Base-by-base conservation (phyloP, 2,113 vertebrate species). In the Ancistrus triradiatus region DNA sequence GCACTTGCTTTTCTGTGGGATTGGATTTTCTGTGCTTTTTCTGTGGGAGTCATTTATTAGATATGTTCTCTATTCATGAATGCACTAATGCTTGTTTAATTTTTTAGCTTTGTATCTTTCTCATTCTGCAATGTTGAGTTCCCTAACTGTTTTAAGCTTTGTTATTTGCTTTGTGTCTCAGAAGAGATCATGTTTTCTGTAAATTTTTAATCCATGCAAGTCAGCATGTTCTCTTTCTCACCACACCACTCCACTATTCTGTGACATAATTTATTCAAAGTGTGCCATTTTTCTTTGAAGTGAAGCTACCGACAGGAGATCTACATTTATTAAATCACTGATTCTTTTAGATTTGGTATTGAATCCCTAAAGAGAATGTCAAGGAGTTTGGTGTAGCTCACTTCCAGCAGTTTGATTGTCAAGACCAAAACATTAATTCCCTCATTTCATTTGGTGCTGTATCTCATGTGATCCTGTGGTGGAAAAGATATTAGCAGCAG, bases 211-310 rank as follows among this genome's bases (percentile, higher is more conserved):
- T 48, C 19, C 14, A 19, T 28, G 7, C 38, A 24, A 50, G 52
- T 49, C 55, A 33, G 28, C 43, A 50, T 69, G 24, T 61, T 69
- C 22, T 13, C 43, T 19, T 21, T 7, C 5, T 52, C 33, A 43
- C 37, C 28, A 58, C 47, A 38, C 13, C 51, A 42, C 49, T 15
- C 27, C 33, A 42, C 38, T 42, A 6, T 14, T 6, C 43, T 37
- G 51, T 55, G 19, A 59, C 25, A 56, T 53, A 42, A 60, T 62
- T 68, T 56, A 68, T 68, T 60, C 19, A 68, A 37, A 44, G 27
- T 19, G 13, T 62, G 59, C 31, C 51, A 55, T 51, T 17, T 56
- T 14, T 19, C n/a, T 46, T 66, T 60, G 13, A 69, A 68, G 35
- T 9, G 10, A 3, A 17, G 51, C 42, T 31, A 31, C 25, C 19